phyloP scores from a whole-genome alignment of 2,888 invertebrate genomes.

The Oscheius sp. region DNA sequence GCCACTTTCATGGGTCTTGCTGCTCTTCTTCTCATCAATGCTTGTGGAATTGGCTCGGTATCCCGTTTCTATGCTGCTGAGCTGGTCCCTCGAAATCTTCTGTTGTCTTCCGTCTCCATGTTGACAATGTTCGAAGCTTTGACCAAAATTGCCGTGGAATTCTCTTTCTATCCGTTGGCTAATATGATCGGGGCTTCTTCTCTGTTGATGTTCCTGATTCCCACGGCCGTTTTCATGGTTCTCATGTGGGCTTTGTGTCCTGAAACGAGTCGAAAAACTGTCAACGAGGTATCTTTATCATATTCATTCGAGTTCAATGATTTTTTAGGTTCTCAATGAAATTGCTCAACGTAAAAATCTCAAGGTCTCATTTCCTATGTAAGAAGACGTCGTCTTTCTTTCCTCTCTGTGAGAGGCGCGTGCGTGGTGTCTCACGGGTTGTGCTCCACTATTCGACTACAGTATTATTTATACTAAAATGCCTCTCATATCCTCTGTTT shows the following conservation, averaged over 20 bases:
- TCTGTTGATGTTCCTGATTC: slow-evolving; percentile 47
- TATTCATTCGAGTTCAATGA: neutral
- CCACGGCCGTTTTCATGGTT: slow-evolving; percentile 47
- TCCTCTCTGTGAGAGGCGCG: slow-evolving; percentile 14
- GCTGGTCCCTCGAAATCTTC: slow-evolving; percentile 49
- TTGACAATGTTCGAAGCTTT: slow-evolving; percentile 49
- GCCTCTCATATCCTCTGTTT: neutral
- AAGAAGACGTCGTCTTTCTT: neutral
- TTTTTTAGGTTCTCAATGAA: slow-evolving; percentile 42
- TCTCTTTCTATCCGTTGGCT: slow-evolving; percentile 50
- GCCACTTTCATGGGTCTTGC: slow-evolving; percentile 42
- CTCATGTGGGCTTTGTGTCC: slow-evolving; percentile 50
- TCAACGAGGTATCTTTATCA: slow-evolving; percentile 42
- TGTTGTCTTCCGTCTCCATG: slow-evolving; percentile 43
- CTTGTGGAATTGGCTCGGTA: slow-evolving; percentile 52
- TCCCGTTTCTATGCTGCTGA: slow-evolving; percentile 55
- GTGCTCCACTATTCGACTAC: neutral
- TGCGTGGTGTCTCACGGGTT: slow-evolving; percentile 16
- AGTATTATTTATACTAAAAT: neutral
- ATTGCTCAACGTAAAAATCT: slow-evolving; percentile 45
- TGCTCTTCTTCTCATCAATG: slow-evolving; percentile 45
- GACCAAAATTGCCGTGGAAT: slow-evolving; percentile 47
- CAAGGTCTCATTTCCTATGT: slow-evolving; percentile 45
- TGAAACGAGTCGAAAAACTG: slow-evolving; percentile 44
- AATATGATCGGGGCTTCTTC: slow-evolving; percentile 46